Base-by-base conservation (phyloP, 1,140 invertebrate species). In the Polyergus mexicanus region DNA sequence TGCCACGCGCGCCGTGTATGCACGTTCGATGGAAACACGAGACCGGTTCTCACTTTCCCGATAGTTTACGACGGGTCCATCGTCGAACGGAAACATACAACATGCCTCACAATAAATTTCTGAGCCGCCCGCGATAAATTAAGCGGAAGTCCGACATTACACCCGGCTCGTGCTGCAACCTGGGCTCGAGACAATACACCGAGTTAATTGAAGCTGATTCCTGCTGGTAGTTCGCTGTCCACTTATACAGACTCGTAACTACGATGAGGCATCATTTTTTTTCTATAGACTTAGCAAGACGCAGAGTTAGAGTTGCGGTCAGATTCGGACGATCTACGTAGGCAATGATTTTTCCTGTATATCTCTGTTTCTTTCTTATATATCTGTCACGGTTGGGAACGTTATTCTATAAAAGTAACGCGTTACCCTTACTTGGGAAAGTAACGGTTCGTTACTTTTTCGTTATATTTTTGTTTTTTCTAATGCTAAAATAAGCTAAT, bases 21-120 rank as follows among this genome's bases (percentile, higher is more conserved):
- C 68, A 83, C 58, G 74, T 74, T 68, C 77, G 65, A 76, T 89
- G 84, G 85, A 89, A 89, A 83, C 84, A 83, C 84, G 65, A 78
- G 35, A 71, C 32, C 5, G 38, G 28, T 32, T 32, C 54, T 65
- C 72, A 54, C 51, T 89, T 87, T 81, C 51, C 66, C 85, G 72
- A 87, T 89, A 84, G 85, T 89, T 84, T 76, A 68, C 76, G 41
- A 58, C 68, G 11, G 47, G 22, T 89, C 84, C 69, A 38, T 71
- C 65, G 63, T 38, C 25, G 32, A 25, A 41, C 77, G 66, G 72
- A 41, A 60, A 86, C 78, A 88, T 58, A 85, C 56, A 88, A 85
- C 88, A n/a, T n/a, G 75, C 72, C 60, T 63, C 62, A 32, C 65
- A 69, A 86, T 88, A 84, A 75, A 78, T 89, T 74, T 84, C 44